These are phyloP conservation scores for Plemyria rubiginata DNA, from an alignment of 2,888 invertebrate genomes.

Conservation along the genomic window DNA sequence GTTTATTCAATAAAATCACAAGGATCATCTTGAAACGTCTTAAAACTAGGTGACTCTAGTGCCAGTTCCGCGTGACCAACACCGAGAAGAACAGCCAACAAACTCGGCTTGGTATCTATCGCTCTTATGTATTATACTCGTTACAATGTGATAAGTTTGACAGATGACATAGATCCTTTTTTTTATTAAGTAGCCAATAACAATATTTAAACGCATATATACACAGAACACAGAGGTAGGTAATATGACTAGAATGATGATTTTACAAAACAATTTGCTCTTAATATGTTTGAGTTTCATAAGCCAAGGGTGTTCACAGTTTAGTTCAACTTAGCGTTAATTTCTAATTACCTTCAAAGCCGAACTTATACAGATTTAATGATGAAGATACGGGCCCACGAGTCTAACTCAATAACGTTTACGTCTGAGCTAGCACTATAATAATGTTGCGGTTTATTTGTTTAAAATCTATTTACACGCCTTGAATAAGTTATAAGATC, in stretches of 20 bases:
- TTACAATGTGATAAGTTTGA: no score
- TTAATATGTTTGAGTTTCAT: constrained; percentile 8
- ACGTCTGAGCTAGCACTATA: not conserved
- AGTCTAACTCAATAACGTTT: constrained; percentile 23
- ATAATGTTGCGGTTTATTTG: not conserved
- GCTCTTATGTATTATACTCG: no score
- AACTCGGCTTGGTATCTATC: no score
- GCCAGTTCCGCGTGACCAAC: no score
- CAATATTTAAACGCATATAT: no score
- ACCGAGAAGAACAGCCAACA: no score
- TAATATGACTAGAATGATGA: not conserved
- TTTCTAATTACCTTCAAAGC: constrained; percentile 27
- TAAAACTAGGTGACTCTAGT: no score
- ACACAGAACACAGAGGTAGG: no score
- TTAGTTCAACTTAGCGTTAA: constrained; percentile 24
- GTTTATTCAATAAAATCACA: no score
- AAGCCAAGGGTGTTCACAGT: constrained; percentile 12
- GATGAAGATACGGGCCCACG: constrained; percentile 17
- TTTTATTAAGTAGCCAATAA: no score
- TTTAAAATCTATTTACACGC: not conserved
- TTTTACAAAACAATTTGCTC: constrained; percentile 14
- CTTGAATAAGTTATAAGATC: not conserved
- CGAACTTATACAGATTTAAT: constrained; percentile 22
- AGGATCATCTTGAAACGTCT: no score
- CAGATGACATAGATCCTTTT: no score